phyloP scores from a whole-genome alignment of 1,140 invertebrate species.

The Drosophila teissieri region DNA sequence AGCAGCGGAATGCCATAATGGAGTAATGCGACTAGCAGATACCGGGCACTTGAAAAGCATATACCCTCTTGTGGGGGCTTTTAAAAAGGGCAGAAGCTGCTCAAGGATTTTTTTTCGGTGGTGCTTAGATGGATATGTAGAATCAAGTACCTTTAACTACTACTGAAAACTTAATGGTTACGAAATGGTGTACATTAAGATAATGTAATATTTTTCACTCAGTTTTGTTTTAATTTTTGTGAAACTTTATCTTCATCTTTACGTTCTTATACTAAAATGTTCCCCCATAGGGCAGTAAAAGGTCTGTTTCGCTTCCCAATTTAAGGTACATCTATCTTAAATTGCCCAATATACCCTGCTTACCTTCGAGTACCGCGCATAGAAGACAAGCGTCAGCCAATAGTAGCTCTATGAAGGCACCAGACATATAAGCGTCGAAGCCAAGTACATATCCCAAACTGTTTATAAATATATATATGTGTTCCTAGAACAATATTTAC shows the following conservation, averaged over 20 bases:
- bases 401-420: conserved; percentile 61
- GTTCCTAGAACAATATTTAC: conserved; percentile 44
- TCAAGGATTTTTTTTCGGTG: neutral
- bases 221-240: no score
- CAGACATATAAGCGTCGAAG: conserved; percentile 48
- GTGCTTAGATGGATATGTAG: neutral
- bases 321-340: conserved; percentile 1
- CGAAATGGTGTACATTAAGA: no score
- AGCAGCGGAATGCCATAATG: conserved; percentile 22
- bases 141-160: no score
- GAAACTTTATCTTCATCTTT: no score
- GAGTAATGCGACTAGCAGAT: conserved; percentile 35
- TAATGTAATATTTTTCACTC: no score
- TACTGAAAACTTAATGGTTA: neutral
- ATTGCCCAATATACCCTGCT: conserved; percentile 17
- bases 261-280: no score
- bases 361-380: conserved; percentile 39
- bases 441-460: conserved; percentile 67
- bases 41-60: conserved; percentile 27
- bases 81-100: neutral
- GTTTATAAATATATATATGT: conserved; percentile 43
- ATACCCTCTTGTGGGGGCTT: neutral
- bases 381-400: conserved; percentile 66
- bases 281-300: neutral
- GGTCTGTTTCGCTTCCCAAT: conserved; percentile 3